Conservation (phyloP, 2,113 vertebrate genomes). For the Oxygymnocypris stewartii region DNA sequence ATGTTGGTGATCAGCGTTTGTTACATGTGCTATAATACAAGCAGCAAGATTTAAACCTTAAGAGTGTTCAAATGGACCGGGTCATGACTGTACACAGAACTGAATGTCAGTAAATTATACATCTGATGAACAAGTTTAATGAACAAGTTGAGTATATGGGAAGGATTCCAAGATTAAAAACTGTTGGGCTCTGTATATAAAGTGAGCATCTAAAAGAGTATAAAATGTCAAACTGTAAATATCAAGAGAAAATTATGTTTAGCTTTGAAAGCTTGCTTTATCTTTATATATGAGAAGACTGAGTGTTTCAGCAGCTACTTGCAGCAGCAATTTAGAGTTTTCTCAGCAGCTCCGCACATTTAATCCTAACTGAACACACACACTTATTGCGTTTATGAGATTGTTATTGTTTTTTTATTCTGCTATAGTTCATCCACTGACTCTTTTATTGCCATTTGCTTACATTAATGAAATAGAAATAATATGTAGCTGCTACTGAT, state of each 20-base stretch:
- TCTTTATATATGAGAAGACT: slow-evolving; percentile 9
- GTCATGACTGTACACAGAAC: neutral
- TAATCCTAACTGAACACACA: slow-evolving; percentile 3
- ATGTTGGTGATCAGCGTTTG: neutral
- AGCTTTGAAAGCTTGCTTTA: slow-evolving; percentile 26
- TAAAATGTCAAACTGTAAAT: slow-evolving; percentile 22
- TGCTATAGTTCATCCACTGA: slow-evolving; percentile 20
- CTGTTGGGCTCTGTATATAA: neutral
- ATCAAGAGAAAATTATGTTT: slow-evolving; percentile 18
- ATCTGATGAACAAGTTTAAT: no score
- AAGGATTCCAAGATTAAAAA: neutral
- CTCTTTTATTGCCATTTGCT: slow-evolving; percentile 38
- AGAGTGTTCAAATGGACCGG: neutral
- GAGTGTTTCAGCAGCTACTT: slow-evolving; percentile 15
- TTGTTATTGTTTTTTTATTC: slow-evolving; percentile 3
- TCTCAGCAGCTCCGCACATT: neutral
- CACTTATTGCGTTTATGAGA: neutral
- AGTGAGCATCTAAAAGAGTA: slow-evolving; percentile 7
- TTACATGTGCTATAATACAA: neutral
- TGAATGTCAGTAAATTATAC: slow-evolving; percentile 17
- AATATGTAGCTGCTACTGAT: slow-evolving; percentile 51
- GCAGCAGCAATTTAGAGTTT: neutral
- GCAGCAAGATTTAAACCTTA: neutral
- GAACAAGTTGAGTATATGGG: neutral
- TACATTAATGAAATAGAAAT: slow-evolving; percentile 48